phyloP scores from a whole-genome alignment of 2,888 invertebrate species.

The Ryuthela nishihirai region DNA sequence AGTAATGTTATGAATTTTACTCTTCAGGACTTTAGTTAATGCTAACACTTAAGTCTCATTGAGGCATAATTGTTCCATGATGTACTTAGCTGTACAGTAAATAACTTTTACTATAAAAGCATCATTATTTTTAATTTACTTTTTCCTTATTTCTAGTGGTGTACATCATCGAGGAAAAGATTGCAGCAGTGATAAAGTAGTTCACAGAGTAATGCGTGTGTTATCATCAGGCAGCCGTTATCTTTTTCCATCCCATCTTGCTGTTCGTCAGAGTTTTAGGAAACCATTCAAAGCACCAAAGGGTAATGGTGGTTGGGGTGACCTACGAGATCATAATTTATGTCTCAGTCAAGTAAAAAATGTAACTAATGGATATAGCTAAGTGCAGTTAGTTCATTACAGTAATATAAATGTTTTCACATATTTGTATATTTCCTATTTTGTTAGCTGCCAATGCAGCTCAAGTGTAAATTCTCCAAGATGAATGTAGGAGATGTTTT shows the following conservation, averaged over 20 bases:
- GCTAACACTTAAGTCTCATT: too few species aligned
- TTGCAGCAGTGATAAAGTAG: conserved; percentile 72
- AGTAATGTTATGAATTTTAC: too few species aligned
- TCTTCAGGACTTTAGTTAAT: too few species aligned
- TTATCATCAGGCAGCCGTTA: conserved; percentile 51
- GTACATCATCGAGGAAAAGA: conserved; percentile 82
- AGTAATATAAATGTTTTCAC: conserved; percentile 30
- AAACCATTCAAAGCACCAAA: conserved; percentile 65
- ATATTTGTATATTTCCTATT: conserved; percentile 26
- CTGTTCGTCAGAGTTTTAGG: conserved; percentile 53
- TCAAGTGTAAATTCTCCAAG: too few species aligned
- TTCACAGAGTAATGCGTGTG: conserved; percentile 48
- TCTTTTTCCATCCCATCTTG: conserved; percentile 54
- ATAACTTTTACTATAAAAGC: too few species aligned
- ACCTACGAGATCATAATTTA: conserved; percentile 75
- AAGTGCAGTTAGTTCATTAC: conserved; percentile 24
- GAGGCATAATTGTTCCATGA: too few species aligned
- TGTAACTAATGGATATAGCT: conserved; percentile 23
- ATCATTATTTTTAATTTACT: too few species aligned
- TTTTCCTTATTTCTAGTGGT: conserved; percentile 68
- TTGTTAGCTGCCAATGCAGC: too few species aligned
- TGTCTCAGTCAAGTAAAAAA: conserved; percentile 58
- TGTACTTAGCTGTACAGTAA: too few species aligned
- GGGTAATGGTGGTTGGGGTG: conserved; percentile 98
- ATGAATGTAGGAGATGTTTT: too few species aligned